Base-by-base conservation (phyloP, 2,113 vertebrate genomes). In the Cyprinodon variegatus region DNA sequence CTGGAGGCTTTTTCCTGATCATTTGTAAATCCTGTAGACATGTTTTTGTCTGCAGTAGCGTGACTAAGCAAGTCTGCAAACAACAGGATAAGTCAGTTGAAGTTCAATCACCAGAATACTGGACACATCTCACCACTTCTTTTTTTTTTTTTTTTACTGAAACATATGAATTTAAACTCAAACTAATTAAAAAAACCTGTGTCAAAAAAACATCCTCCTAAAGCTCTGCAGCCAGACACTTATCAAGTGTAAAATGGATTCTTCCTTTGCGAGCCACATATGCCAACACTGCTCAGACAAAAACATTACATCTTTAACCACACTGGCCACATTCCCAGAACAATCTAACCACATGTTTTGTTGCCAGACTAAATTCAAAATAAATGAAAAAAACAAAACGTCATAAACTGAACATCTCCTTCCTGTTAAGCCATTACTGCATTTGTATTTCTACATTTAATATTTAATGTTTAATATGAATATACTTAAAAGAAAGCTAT, bases 241-340 rank as follows among this genome's bases (percentile, higher is more conserved):
- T 66, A 74, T 68, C 72, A 46, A 70, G 37, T 69, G 73, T 68
- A 72, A 81, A 83, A 79, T 80, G 11, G 66, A 79, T 65, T 15
- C 37, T 4, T 76, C 46, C 11, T 29, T 29, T 61, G 39, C 59
- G 22, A 76, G 45, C 73, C 61, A 0, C 76, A 64, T 11, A 1
- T 61, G 66, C 77, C 70, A 68, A 61, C 46, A 4, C 73, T 57
- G 29, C 68, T 65, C 43, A 12, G 36, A 78, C 40, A 59, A 36
- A 74, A 72, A 72, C 77, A 61, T 83, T 60, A 81, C 67, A 11
- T 85, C 72, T 74, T 50, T 46, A 6, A 76, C 82, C 77, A 48
- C 79, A 68, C 6, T 4, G 17, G 82, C 67, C 37, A 22, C 57
- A 12, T 46, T n/a, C 59, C 37, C 60, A 0, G 0, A 78, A 66